phyloP scores from a whole-genome alignment of 2,888 invertebrate species.

The Rhopalosiphum nymphaeae region DNA sequence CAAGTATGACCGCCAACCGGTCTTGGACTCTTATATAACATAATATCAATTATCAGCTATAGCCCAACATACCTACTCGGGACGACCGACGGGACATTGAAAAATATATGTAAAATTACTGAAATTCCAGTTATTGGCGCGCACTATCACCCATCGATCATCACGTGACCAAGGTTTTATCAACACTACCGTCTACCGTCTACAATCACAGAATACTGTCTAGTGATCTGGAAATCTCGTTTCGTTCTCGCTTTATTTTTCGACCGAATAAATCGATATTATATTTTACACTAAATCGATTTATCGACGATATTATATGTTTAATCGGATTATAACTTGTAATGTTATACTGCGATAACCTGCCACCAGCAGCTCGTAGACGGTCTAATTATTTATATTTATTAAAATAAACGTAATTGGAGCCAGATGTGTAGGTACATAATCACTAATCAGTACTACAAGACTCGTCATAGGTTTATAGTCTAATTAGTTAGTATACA shows the following conservation, averaged over 20 bases:
- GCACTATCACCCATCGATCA: constrained; percentile 4
- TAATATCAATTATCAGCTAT: not conserved
- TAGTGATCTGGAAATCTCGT: not conserved
- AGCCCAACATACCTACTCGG: not conserved
- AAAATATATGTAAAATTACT: not conserved
- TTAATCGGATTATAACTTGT: not conserved
- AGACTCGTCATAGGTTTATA: not conserved
- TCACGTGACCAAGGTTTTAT: constrained; percentile 18
- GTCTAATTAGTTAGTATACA: not conserved
- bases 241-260: not conserved
- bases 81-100: not conserved
- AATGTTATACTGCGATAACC: not conserved
- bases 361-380: not conserved
- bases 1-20: not conserved
- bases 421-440: not conserved
- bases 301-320: not conserved
- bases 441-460: not conserved
- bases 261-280: not conserved
- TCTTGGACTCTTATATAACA: not conserved
- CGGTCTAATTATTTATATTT: not conserved
- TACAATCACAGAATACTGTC: not conserved
- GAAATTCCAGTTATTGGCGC: constrained; percentile 24
- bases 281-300: not conserved
- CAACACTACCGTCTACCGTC: not conserved
- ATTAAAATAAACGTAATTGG: not conserved